These are phyloP conservation scores for Nebria ingens DNA, from an alignment of 1,140 invertebrate genomes.

Conservation along the genomic window DNA sequence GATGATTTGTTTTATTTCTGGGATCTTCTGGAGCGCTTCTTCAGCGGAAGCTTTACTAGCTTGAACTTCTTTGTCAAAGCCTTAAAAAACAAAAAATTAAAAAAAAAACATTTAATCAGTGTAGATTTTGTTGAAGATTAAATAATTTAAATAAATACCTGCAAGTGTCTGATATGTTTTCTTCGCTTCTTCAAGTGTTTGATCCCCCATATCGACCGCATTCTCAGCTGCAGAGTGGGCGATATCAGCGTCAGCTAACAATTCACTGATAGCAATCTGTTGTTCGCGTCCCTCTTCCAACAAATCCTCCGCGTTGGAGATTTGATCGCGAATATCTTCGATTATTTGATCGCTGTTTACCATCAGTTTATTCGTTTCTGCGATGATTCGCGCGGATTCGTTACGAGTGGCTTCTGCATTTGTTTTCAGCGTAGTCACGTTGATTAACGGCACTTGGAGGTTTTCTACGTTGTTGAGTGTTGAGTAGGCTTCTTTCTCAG, in stretches of 20 bases:
- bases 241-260: slow-evolving; percentile 56
- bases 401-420: slow-evolving; percentile 50
- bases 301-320: slow-evolving; percentile 38
- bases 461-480: slow-evolving; percentile 66
- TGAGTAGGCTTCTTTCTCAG: slow-evolving; percentile 68
- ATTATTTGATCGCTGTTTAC: slow-evolving; percentile 40
- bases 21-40: slow-evolving; percentile 48
- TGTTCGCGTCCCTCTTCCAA: slow-evolving; percentile 43
- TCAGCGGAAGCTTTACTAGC: slow-evolving; percentile 59
- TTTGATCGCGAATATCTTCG: slow-evolving; percentile 49
- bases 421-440: slow-evolving; percentile 55
- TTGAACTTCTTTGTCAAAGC: slow-evolving; percentile 82
- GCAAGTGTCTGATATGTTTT: slow-evolving; percentile 73
- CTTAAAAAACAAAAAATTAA: slow-evolving; percentile 37
- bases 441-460: slow-evolving; percentile 60
- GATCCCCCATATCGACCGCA: slow-evolving; percentile 72
- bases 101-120: slow-evolving; percentile 12
- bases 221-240: slow-evolving; percentile 64
- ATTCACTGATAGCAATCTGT: slow-evolving; percentile 50
- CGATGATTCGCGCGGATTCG: slow-evolving; percentile 32
- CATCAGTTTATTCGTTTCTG: slow-evolving; percentile 35
- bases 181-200: slow-evolving; percentile 76
- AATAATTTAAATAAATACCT: slow-evolving; percentile 38
- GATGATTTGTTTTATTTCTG: slow-evolving; percentile 43
- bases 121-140: not conserved